Evolutionary conservation across 2,797 vertebrate genomes (phyloP).

Genomic region (Sternotherus odoratus): DNA sequence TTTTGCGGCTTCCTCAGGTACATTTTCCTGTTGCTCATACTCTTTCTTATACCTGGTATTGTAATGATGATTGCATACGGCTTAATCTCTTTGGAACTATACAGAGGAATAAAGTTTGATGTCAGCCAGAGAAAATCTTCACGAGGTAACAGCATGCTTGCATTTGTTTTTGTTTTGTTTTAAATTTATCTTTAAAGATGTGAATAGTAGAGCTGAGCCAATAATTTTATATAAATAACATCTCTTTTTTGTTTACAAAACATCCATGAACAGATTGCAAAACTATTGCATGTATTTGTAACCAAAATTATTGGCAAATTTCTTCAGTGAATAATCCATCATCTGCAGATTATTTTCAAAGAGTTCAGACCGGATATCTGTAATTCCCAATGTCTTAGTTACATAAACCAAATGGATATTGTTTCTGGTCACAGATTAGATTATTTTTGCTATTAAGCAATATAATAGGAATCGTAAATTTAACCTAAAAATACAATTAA

Average conservation of each 20-base stretch:
- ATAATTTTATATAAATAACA: not conserved
- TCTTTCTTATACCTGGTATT: conserved; percentile 95
- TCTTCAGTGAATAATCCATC: not conserved
- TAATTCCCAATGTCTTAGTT: not conserved
- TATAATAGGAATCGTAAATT: not conserved
- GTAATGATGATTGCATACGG: conserved; percentile 96
- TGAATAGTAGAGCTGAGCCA: fast-evolving
- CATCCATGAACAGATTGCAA: not conserved
- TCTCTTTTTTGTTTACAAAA: not conserved
- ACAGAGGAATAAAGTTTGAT: conserved; percentile 94
- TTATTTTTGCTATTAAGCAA: not conserved
- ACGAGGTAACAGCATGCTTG: conserved; percentile 82
- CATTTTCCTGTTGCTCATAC: conserved; percentile 90
- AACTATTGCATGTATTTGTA: not conserved
- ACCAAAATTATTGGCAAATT: not conserved
- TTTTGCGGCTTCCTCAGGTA: conserved; percentile 85
- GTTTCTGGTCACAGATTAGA: not conserved
- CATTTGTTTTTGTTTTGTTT: not conserved
- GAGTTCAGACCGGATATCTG: not conserved
- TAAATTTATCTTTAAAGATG: conserved; percentile 55
- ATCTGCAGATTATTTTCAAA: not conserved
- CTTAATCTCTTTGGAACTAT: conserved; percentile 95
- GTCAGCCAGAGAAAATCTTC: conserved; percentile 86
- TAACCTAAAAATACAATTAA: not conserved
- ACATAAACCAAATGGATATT: not conserved